Base-by-base conservation (phyloP, 2,797 vertebrate species). In the Pseudochirops cupreus region DNA sequence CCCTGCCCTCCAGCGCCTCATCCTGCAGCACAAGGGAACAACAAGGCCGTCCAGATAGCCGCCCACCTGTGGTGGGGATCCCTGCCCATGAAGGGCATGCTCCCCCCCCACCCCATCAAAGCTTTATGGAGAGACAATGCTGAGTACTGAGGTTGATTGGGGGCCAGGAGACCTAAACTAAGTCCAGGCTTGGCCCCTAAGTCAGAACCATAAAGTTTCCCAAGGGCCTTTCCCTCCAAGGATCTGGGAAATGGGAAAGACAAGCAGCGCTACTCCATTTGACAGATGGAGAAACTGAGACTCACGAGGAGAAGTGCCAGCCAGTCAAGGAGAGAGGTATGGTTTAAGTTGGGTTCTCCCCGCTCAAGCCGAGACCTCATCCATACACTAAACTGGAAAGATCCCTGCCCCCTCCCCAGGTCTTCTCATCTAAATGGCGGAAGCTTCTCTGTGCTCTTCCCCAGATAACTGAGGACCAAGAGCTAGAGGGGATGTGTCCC, bases 1-100 rank as follows among this genome's bases (percentile, higher is more conserved):
- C n/a, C 3, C 18, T 3, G 46, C 1, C 13, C 11, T 56, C 14
- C 31, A 67, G 54, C 0, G n/a, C 5, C 33, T 11, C 0, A 10
- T 33, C 52, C 21, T 5, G 0, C 1, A 9, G 21, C 18, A 31
- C n/a, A 3, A 56, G 62, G 7, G 11, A n/a, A 9, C 28, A 18
- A 10, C 29, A 52, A 1, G 13, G 52, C 55, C 14, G 31, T 55
- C 21, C 21, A 11, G 4, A 21, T 14, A 46, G 39, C 3, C 14
- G 21, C 2, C 11, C 28, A 26, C 6, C 12, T 56, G 57, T 29
- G 29, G 18, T 53, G 33, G 16, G 14, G 10, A 29, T 28, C 57
- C 16, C 9, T 28, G 58, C 58, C 28, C 58, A 31, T 4, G 58
- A 58, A 58, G 10, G 9, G 57, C 13, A 1, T n/a, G 31, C 62